Evolutionary conservation across 30 jellyfish, hydroid and myxozoan genomes (phyloP), one percentile per base, ranked within the genome.

Genomic region (Cassiopea xamachana): DNA sequence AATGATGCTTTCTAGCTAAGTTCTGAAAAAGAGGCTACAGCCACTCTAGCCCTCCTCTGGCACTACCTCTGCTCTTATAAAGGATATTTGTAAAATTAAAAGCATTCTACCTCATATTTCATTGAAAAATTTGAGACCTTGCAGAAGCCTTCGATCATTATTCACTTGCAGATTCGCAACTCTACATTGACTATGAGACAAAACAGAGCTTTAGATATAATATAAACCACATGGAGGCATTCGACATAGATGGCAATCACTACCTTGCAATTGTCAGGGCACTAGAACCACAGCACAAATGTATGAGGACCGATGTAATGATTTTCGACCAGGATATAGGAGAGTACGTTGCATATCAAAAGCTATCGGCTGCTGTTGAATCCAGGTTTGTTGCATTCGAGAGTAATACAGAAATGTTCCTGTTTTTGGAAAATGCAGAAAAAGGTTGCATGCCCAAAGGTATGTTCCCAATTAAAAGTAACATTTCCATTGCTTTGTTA

Each of bases 231-330:
- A 60, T 82, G 10, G 95, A 85, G 80, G 75, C 87, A 1, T 93
- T 93, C 69, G 46, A 60, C 46, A 62, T 93, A 46, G 94, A 86
- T 12, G 68, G 67, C 7, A 91, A 75, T 13, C 61, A 55, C 50
- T 93, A 45, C 87, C 48, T 93, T 44, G 98, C 96, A 1, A 17
- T 83, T n/a, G 85, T 75, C 82, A 45, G 86, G 43, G 8, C 81
- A 46, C n/a, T 5, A 10, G 79, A 45, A 15, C 45, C 75, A 73
- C 69, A 15, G 18, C 14, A 73, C 2, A 49, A 17, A 1, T 85
- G 94, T 55, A 2, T 51, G 16, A 58, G 73, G 8, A 48, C 85
- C 17, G 85, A 59, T 13, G 69, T 92, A 4, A 77, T 85, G 94
- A 79, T 46, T 13, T 86, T 46, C 60, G 16, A 79, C 84, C 55